Evolutionary conservation across 2,113 vertebrate species (phyloP).

Genomic region (Actenoides lindsayi): DNA sequence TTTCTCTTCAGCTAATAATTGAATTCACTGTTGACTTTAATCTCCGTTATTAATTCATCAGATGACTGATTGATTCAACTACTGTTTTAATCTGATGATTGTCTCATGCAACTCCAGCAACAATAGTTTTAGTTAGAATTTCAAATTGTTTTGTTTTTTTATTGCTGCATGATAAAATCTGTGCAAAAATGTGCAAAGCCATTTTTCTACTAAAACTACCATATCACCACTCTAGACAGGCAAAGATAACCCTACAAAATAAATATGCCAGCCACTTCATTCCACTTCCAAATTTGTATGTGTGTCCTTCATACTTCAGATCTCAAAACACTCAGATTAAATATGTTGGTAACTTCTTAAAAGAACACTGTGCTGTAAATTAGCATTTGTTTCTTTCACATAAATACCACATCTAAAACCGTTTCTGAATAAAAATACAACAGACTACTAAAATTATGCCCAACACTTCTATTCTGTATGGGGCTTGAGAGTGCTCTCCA

Average conservation of each 20-base stretch:
- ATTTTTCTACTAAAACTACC: slow-evolving; percentile 28
- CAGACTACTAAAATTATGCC: neutral
- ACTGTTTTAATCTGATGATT: neutral
- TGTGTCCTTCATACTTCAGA: neutral
- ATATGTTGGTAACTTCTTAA: neutral
- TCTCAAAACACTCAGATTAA: slow-evolving; percentile 27
- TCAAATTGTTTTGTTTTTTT: neutral
- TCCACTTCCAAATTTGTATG: neutral
- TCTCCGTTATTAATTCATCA: slow-evolving; percentile 3
- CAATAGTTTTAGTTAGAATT: neutral
- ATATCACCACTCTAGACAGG: neutral
- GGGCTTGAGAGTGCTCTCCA: neutral
- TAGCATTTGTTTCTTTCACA: neutral
- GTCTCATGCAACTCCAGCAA: neutral
- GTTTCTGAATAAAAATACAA: neutral
- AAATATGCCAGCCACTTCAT: slow-evolving; percentile 7
- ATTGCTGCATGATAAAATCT: neutral
- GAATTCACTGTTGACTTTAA: slow-evolving; percentile 34
- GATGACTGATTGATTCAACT: slow-evolving; percentile 7
- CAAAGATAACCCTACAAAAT: slow-evolving; percentile 40
- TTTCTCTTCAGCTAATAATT: neutral
- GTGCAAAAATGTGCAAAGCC: neutral
- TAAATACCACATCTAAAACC: neutral
- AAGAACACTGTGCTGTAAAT: neutral
- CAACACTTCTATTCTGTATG: neutral